A percentile compares a stretch with the other conserved stretches of the same genome.
Conservation (phyloP, 2,888 invertebrate species). For the Acanthosepion esculentum region DNA sequence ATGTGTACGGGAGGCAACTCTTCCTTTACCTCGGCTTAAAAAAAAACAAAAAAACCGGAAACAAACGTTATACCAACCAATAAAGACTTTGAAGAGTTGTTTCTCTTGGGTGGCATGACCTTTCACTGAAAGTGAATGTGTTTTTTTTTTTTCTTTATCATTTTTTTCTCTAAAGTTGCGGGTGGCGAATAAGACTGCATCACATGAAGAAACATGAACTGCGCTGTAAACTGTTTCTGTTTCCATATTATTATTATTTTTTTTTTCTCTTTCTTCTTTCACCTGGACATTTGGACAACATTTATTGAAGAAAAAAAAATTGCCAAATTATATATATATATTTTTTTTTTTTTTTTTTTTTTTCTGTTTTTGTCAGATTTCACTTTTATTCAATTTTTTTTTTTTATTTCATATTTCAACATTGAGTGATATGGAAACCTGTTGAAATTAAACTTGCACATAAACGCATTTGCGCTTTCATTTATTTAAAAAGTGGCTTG, state of each 20-base stretch:
- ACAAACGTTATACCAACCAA: too few species aligned
- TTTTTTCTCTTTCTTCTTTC: not conserved
- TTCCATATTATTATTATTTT: not conserved
- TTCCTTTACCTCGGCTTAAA: not conserved
- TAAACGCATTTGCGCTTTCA: not conserved
- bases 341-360: not conserved
- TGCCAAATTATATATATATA: conserved; percentile 13
- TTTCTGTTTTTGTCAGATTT: not conserved
- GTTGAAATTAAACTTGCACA: conserved; percentile 20
- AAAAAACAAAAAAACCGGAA: not conserved
- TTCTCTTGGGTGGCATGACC: not conserved
- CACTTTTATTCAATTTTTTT: not conserved
- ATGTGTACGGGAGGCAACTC: not conserved
- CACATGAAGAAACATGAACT: not conserved
- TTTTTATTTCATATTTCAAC: not conserved
- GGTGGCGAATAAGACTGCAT: not conserved
- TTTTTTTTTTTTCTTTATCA: not conserved
- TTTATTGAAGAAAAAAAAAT: not conserved
- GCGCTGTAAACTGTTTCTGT: not conserved
- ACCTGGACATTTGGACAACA: not conserved
- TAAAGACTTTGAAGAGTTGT: not conserved
- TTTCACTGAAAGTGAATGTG: not conserved
- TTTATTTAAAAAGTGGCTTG: not conserved
- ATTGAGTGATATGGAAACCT: conserved; percentile 9
- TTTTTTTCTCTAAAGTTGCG: not conserved